Conservation (phyloP, 2,797 vertebrate species). For the Micrastur ruficollis region DNA sequence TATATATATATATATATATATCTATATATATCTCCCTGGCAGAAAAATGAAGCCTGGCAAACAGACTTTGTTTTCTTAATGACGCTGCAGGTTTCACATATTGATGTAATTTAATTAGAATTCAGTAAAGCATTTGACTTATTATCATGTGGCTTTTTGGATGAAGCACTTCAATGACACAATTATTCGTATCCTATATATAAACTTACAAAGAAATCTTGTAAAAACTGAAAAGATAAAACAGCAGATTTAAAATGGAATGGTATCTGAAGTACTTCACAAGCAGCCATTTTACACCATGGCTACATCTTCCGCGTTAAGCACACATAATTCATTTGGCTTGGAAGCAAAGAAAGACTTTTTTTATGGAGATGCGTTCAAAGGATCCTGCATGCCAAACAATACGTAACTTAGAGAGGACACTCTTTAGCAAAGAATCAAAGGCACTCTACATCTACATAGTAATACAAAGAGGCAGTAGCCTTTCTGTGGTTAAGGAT, state of each 20-base stretch:
- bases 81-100: not conserved
- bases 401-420: not conserved
- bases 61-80: not conserved
- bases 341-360: not conserved
- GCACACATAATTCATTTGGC: slow-evolving; percentile 16
- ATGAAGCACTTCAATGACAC: not conserved
- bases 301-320: not conserved
- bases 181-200: not conserved
- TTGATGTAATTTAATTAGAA: not conserved
- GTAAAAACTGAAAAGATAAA: not conserved
- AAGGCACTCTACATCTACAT: not conserved
- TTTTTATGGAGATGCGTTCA: not conserved
- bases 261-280: not conserved
- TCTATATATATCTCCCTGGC: not conserved
- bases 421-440: not conserved
- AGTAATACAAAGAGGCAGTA: not conserved
- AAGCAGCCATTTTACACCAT: not conserved
- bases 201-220: not conserved
- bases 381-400: slow-evolving; percentile 6
- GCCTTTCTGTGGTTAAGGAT: not conserved
- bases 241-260: not conserved
- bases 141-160: not conserved
- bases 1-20: not conserved
- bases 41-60: not conserved
- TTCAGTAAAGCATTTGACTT: not conserved